These are phyloP conservation scores for Pammene aurita DNA, from an alignment of 2,888 invertebrate species.

Conservation along the genomic window DNA sequence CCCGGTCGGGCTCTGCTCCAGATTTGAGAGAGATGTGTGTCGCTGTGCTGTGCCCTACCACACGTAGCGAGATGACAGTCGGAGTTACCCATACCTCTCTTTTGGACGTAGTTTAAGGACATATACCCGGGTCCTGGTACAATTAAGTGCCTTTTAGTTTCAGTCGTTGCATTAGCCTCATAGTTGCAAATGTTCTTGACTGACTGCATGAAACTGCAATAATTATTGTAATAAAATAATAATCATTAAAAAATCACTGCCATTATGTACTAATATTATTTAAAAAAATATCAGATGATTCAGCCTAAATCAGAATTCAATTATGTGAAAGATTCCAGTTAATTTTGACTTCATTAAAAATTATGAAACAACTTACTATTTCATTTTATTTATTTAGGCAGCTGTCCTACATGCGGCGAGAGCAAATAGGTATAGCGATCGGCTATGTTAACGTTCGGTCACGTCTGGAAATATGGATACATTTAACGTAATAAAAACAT, in stretches of 20 bases:
- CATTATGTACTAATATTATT: constrained; percentile 5
- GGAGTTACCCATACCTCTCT: too few relatives aligned
- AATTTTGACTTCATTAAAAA: constrained; percentile 7
- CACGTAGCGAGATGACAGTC: too few relatives aligned
- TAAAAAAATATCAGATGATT: neutral
- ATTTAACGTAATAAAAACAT: too few relatives aligned
- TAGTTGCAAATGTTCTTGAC: neutral
- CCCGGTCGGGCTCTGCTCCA: too few relatives aligned
- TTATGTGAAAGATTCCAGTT: constrained; percentile 2
- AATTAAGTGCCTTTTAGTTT: too few relatives aligned
- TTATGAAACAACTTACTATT: constrained; percentile 8
- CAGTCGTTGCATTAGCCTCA: neutral
- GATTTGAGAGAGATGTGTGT: too few relatives aligned
- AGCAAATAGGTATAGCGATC: neutral
- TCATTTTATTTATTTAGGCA: constrained; percentile 5
- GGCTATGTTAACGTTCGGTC: too few relatives aligned
- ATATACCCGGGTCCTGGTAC: too few relatives aligned
- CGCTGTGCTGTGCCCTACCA: too few relatives aligned
- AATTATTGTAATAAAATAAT: neutral
- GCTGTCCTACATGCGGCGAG: neutral
- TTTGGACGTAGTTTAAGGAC: too few relatives aligned
- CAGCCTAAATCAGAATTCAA: neutral
- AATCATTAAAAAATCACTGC: constrained; percentile 2
- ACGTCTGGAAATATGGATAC: too few relatives aligned
- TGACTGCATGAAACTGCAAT: constrained; percentile 1